Evolutionary conservation across 2,113 vertebrate species (phyloP), one percentile per base, ranked within the genome.

Genomic region (Rhinoderma darwinii): DNA sequence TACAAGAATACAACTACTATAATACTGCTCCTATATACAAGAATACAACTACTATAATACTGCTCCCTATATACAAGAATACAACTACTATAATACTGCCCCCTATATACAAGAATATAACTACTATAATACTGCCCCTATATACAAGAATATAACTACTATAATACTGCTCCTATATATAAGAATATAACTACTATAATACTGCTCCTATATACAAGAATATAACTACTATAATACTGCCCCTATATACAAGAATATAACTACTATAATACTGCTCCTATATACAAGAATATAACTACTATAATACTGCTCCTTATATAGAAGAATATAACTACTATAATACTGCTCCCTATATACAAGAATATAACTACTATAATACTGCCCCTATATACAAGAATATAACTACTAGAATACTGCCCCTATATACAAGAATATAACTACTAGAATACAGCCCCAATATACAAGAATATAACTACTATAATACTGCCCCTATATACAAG

Each of bases 111-210:
- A 32, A 32, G 56, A 59, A 59, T n/a, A 59, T 59, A n/a, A 59
- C 54, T 59, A 59, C 56, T 59, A 59, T 59, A 59, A 59, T 59
- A n/a, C 56, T n/a, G 20, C 20, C 2, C 18, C 54, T 56, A 56
- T 56, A 8, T 56, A 56, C 54, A 56, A 56, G 54, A 56, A 56
- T 25, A n/a, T 59, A 51, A 51, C 50, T 51, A 59, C 56, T 59
- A 59, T 63, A 63, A 63, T 63, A 27, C n/a, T 63, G 27, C 59
- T 7, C 30, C 63, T 66, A 32, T 66, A 12, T 66, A 35, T 14
- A 66, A 66, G 63, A 32, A 32, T 66, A 66, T 66, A 66, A 35
- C 63, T 66, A 66, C 27, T 66, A 66, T 66, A 66, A 66, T 66
- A 66, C 63, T 66, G 63, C 27, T 15, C 27, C 4, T 9, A 47